Conservation (phyloP, 2,797 vertebrate genomes). For the Pagetopsis macropterus region DNA sequence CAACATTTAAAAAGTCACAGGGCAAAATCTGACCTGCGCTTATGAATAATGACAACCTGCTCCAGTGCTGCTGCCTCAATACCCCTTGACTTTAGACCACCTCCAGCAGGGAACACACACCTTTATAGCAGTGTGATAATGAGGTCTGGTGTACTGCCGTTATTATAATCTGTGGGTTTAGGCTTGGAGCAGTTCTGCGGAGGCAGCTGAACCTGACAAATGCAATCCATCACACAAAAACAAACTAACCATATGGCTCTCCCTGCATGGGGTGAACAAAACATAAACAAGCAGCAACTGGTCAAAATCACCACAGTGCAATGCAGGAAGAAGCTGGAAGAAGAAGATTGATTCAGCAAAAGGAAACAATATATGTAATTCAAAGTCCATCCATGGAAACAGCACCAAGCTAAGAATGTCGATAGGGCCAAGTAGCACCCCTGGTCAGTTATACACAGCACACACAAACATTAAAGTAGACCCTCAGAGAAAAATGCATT, state of each 20-base stretch:
- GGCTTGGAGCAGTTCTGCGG: conserved; percentile 23
- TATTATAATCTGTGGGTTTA: conserved; percentile 28
- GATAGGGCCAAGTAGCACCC: neutral
- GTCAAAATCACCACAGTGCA: conserved; percentile 33
- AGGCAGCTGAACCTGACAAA: conserved; percentile 20
- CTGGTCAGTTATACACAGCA: neutral
- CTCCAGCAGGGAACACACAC: conserved; percentile 26
- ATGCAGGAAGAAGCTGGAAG: conserved; percentile 11
- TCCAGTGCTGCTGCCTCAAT: conserved; percentile 16
- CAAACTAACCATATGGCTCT: conserved; percentile 50
- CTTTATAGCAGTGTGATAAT: conserved; percentile 26
- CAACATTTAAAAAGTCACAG: conserved; percentile 44
- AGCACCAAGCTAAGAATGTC: neutral
- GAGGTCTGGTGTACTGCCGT: conserved; percentile 5
- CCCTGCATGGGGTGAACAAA: conserved; percentile 28
- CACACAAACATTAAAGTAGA: neutral
- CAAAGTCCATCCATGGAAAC: neutral
- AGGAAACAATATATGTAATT: neutral
- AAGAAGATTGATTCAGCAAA: neutral
- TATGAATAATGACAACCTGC: conserved; percentile 44
- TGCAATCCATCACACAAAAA: conserved; percentile 43
- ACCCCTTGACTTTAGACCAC: conserved; percentile 19
- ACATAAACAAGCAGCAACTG: conserved; percentile 54
- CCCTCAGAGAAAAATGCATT: neutral
- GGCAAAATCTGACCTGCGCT: conserved; percentile 27